Evolutionary conservation across 2,113 vertebrate genomes (phyloP).

Genomic region (Dicentrarchus labrax): DNA sequence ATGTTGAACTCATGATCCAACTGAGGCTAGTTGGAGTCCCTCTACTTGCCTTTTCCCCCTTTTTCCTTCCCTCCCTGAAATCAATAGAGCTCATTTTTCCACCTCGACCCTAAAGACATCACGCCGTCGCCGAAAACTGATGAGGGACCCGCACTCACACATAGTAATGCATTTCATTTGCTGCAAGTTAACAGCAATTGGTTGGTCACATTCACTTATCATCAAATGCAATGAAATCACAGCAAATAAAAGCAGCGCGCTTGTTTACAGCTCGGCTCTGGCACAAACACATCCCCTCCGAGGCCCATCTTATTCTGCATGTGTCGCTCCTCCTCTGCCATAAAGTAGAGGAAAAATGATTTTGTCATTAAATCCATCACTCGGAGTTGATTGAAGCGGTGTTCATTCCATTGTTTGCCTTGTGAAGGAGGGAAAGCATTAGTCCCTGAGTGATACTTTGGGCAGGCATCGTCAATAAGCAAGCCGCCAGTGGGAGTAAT

Average conservation of each 20-base stretch:
- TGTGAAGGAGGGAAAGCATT: constrained; percentile 70
- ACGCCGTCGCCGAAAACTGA: constrained; percentile 43
- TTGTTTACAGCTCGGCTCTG: constrained; percentile 67
- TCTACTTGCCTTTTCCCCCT: constrained; percentile 39
- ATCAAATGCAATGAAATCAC: constrained; percentile 68
- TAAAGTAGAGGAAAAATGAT: constrained; percentile 73
- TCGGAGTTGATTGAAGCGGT: constrained; percentile 74
- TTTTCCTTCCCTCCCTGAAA: constrained; percentile 48
- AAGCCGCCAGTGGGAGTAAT: constrained; percentile 81
- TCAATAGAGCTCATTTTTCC: constrained; percentile 77
- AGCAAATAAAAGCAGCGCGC: constrained; percentile 47
- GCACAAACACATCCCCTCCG: constrained; percentile 43
- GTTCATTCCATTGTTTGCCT: constrained; percentile 79
- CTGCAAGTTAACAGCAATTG: constrained; percentile 66
- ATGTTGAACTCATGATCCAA: constrained; percentile 73
- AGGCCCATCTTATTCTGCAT: constrained; percentile 63
- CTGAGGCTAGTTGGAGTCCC: constrained; percentile 66
- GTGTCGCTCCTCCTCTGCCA: constrained; percentile 54
- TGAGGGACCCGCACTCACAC: constrained; percentile 43
- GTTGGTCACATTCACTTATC: constrained; percentile 72
- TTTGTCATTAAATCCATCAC: constrained; percentile 82
- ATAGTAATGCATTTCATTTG: constrained; percentile 72
- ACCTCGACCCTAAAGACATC: constrained; percentile 47
- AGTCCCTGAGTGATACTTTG: constrained; percentile 75
- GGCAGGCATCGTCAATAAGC: constrained; percentile 76